Evolutionary conservation across 2,888 invertebrate species (phyloP).

Genomic region (Drosophila kambysellisi): DNA sequence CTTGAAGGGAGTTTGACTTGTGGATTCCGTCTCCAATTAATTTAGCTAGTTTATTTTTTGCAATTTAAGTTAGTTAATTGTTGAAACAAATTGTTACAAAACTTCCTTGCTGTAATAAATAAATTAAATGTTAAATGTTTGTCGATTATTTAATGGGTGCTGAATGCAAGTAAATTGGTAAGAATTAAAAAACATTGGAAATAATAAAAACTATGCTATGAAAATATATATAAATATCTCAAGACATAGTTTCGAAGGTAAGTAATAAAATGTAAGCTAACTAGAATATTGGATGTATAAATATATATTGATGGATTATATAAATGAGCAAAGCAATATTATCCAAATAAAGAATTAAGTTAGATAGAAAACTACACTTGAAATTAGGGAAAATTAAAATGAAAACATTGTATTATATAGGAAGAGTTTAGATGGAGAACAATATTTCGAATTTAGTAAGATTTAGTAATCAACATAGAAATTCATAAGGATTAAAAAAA

Average conservation of each 20-base stretch:
- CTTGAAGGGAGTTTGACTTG: slow-evolving; percentile 5
- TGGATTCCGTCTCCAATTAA: background rate
- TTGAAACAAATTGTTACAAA: slow-evolving; percentile 45
- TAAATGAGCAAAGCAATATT: background rate
- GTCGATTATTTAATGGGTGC: background rate
- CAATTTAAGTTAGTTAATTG: slow-evolving; percentile 51
- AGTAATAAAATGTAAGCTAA: background rate
- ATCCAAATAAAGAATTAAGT: background rate
- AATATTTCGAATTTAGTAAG: background rate
- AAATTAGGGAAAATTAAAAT: background rate
- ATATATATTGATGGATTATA: background rate
- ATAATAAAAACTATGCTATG: background rate
- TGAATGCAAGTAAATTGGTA: background rate
- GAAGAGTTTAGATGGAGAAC: background rate
- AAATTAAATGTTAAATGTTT: background rate
- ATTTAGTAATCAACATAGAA: background rate
- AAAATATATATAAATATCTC: background rate
- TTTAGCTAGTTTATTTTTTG: slow-evolving; percentile 35
- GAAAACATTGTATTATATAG: background rate
- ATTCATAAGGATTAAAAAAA: too few species aligned
- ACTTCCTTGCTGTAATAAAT: slow-evolving; percentile 25
- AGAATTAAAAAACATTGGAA: background rate
- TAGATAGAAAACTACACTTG: background rate
- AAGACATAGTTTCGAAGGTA: background rate
- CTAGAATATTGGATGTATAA: background rate